phyloP scores from a whole-genome alignment of 2,888 invertebrate species.

The Caenorhabditis zanzibari region DNA sequence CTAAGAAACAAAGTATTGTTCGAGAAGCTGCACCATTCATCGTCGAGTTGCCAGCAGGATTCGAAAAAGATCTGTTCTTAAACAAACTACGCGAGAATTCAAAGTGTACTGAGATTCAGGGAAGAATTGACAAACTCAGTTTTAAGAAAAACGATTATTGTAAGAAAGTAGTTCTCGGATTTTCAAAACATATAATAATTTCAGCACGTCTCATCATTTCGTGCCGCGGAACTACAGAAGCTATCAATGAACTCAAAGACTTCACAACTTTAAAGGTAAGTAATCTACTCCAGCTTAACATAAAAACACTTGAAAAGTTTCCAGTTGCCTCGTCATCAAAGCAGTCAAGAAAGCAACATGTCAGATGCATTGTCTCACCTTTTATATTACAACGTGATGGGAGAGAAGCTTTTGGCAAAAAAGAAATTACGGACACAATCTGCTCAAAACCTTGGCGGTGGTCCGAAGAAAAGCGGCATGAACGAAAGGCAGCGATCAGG shows the following conservation, averaged over 20 bases:
- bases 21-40: slow-evolving; percentile 58
- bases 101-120: slow-evolving; percentile 28
- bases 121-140: not conserved
- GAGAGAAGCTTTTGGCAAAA: not conserved
- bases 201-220: not conserved
- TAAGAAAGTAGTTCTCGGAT: not conserved
- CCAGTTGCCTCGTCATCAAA: not conserved
- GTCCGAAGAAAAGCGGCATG: no score
- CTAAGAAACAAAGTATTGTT: not conserved
- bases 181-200: not conserved
- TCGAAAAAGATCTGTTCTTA: not conserved
- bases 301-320: not conserved
- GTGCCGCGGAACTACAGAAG: slow-evolving; percentile 9
- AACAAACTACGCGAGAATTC: not conserved
- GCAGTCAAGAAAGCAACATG: not conserved
- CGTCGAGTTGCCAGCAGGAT: slow-evolving; percentile 47
- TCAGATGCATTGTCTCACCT: not conserved
- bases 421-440: not conserved
- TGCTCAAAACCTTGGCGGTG: no score
- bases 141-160: not conserved
- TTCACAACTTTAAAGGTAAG: not conserved
- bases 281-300: not conserved
- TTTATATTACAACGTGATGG: slow-evolving; percentile 4
- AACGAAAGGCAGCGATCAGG: no score
- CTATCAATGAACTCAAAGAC: slow-evolving; percentile 9